Percentiles rank a stretch among this genome's conserved stretches.
Evolutionary conservation across 2,797 vertebrate genomes (phyloP).

Genomic region (Ispidina lecontei): DNA sequence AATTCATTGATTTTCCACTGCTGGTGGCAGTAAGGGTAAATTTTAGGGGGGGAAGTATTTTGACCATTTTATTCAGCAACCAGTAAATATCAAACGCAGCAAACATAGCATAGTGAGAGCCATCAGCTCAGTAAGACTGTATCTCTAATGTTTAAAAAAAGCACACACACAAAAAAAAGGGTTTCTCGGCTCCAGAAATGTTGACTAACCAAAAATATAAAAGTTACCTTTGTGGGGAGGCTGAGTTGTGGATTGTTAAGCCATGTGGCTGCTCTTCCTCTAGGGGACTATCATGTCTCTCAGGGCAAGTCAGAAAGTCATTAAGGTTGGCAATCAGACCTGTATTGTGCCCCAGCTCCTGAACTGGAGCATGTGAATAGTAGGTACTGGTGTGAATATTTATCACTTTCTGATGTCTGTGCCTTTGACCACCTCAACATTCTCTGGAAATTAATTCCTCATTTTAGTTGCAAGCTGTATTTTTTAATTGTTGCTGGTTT

Average conservation of each 20-base stretch:
- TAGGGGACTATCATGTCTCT: not conserved
- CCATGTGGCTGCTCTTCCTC: not conserved
- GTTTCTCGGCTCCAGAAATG: not conserved
- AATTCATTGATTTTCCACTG: not conserved
- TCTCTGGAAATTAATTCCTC: not conserved
- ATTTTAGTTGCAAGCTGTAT: not conserved
- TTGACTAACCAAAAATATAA: not conserved
- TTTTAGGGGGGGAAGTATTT: not conserved
- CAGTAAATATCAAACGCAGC: not conserved
- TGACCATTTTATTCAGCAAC: not conserved
- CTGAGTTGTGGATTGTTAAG: not conserved
- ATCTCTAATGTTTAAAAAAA: not conserved
- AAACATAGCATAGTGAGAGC: not conserved
- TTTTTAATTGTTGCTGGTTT: not conserved
- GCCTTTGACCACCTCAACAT: not conserved
- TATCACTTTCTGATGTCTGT: not conserved
- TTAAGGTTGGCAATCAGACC: not conserved
- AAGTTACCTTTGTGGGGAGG: not conserved
- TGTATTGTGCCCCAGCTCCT: not conserved
- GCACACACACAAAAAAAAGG: not conserved
- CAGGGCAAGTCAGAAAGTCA: fast-evolving
- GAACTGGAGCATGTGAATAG: not conserved
- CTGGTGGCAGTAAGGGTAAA: not conserved
- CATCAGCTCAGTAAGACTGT: not conserved
- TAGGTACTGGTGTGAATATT: not conserved